Evolutionary conservation across 2,797 vertebrate genomes (phyloP).

Genomic region (Geranospiza caerulescens): DNA sequence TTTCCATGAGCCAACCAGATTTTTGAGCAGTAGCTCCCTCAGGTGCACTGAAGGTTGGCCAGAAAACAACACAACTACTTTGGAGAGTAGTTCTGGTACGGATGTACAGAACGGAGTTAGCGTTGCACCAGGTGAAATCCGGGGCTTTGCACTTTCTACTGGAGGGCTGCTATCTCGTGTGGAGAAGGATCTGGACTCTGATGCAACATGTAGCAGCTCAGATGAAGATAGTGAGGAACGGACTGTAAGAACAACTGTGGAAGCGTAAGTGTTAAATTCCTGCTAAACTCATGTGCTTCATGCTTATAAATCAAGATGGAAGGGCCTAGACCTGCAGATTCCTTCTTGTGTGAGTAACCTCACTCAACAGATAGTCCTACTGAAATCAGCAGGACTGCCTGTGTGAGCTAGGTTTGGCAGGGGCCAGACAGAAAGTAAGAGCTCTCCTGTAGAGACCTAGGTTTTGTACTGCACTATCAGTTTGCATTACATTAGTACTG

Average conservation of each 20-base stretch:
- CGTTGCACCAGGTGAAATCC: conserved; percentile 73
- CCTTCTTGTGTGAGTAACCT: neutral
- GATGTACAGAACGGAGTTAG: conserved; percentile 50
- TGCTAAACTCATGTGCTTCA: conserved; percentile 25
- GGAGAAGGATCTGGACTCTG: conserved; percentile 88
- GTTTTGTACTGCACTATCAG: neutral
- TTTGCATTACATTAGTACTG: neutral
- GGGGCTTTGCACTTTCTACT: conserved; percentile 77
- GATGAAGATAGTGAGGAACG: conserved; percentile 84
- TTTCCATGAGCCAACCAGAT: conserved; percentile 40
- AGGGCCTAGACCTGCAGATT: neutral
- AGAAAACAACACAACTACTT: conserved; percentile 16
- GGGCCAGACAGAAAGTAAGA: neutral
- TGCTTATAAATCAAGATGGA: neutral
- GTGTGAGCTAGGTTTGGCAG: neutral
- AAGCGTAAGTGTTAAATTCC: conserved; percentile 84
- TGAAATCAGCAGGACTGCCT: neutral
- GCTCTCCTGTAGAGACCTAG: neutral
- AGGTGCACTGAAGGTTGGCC: conserved; percentile 60
- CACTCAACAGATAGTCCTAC: neutral
- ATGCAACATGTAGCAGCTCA: conserved; percentile 91
- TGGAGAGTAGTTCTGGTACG: conserved; percentile 31
- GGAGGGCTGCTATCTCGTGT: conserved; percentile 78
- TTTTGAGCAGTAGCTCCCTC: conserved; percentile 49
- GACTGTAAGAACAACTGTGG: conserved; percentile 59